phyloP scores from a whole-genome alignment of 1,140 invertebrate species.

The Macrosteles quadrilineatus region DNA sequence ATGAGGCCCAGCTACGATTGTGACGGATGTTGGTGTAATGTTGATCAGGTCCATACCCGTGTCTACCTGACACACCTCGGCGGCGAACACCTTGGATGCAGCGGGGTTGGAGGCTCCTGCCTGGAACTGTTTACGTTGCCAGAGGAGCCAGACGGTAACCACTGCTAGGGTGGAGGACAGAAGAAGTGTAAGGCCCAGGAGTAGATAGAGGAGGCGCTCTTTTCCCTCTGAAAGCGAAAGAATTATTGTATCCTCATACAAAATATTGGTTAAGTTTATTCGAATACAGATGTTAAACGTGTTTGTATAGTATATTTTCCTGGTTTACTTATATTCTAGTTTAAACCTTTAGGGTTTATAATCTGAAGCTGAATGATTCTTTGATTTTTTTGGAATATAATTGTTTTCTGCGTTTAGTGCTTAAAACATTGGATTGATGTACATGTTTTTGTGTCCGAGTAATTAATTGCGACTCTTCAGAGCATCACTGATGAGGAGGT shows the following conservation, averaged over 20 bases:
- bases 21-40: slow-evolving; percentile 34
- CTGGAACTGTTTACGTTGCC: slow-evolving; percentile 59
- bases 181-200: slow-evolving; percentile 65
- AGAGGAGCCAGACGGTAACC: slow-evolving; percentile 63
- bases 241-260: not conserved
- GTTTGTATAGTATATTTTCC: too few species aligned
- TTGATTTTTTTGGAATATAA: too few species aligned
- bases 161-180: slow-evolving; percentile 66
- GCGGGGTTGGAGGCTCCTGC: slow-evolving; percentile 59
- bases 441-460: too few species aligned
- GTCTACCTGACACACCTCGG: slow-evolving; percentile 70
- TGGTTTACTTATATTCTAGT: too few species aligned
- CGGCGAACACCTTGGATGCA: slow-evolving; percentile 67
- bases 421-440: too few species aligned
- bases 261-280: too few species aligned
- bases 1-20: slow-evolving; percentile 32
- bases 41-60: slow-evolving; percentile 64
- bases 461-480: too few species aligned
- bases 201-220: slow-evolving; percentile 74
- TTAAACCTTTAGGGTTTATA: too few species aligned
- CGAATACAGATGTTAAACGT: too few species aligned
- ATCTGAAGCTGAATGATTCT: too few species aligned
- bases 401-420: too few species aligned
- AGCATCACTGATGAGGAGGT: too few species aligned
- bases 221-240: slow-evolving; percentile 63